Evolutionary conservation across 2,888 invertebrate genomes (phyloP).

Genomic region (Trachelus iudaicus): DNA sequence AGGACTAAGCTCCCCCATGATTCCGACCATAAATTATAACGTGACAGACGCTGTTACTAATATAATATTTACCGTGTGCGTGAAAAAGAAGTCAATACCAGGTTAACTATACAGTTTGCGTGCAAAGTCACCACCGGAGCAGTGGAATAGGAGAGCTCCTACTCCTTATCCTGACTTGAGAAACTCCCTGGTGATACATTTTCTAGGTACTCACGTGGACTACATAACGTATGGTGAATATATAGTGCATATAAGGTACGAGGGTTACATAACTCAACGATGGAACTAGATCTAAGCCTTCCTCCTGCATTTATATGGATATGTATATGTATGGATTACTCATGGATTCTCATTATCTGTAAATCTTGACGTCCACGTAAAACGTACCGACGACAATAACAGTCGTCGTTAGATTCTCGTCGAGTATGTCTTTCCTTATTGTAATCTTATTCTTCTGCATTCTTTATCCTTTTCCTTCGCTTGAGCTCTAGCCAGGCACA

Average conservation of each 20-base stretch:
- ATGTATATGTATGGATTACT: not conserved
- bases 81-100: not conserved
- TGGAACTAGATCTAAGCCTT: not conserved
- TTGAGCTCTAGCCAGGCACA: not conserved
- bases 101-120: not conserved
- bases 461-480: conserved; percentile 1
- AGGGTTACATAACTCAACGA: not conserved
- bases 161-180: not conserved
- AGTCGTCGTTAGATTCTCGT: not conserved
- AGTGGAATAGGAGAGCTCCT: not conserved
- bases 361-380: not conserved
- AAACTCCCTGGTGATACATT: not conserved
- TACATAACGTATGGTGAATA: not conserved
- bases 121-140: not conserved
- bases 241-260: not conserved
- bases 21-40: not conserved
- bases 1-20: not conserved
- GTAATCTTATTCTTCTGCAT: not conserved
- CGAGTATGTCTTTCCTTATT: not conserved
- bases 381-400: not conserved
- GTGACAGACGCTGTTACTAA: not conserved
- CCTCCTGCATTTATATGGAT: not conserved
- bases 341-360: not conserved
- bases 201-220: not conserved
- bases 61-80: not conserved